Base-by-base conservation (phyloP, 2,888 invertebrate genomes). In the Spisula solida region DNA sequence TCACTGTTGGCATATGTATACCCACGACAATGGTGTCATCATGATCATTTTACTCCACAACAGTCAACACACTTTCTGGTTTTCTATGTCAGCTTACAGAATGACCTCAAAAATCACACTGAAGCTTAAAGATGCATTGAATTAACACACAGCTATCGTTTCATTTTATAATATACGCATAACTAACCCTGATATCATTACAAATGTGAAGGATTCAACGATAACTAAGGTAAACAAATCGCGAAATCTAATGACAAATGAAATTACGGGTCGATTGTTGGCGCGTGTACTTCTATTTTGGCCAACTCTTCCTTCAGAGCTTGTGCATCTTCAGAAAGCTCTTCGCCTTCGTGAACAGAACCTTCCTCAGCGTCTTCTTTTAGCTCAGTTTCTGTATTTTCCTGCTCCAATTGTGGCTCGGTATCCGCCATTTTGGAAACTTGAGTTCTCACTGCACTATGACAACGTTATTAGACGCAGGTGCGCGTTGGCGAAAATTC, bases 281-380 rank as follows among this genome's bases (percentile, higher is more conserved):
- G 96, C 51, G 95, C 92, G 91, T 94, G 94, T 14, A 96, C 96
- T 51, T 94, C 90, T 75, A 96, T 96, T 89, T 95, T 95, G 4
- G 94, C 95, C 18, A 96, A 93, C 86, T 96, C 96, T 56, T 95
- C 94, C 91, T 95, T 96, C 83, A 96, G 90, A 8, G 94, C 94
- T 82, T 95, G 93, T 47, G 94, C 95, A 87, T 95, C 95, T 41
- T 94, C 94, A 66, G 93, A 91, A 6, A 94, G 90, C 70, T 93
- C 91, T 84, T 93, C 92, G 41, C 86, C 90, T 81, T 89, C 87
- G 66, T 93, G 92, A 34, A 85, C 91, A 31, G 88, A 89, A 60
- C 83, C 93, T 51, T 92, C 94, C 18, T 88, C 93, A 51, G 12
- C 20, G 25, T 91, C 94, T 66, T 91, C 93, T 60, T 93, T 92